Percentiles rank a stretch among this genome's conserved stretches.
Conservation (phyloP, 2,888 invertebrate genomes). For the Oscheius sp. region DNA sequence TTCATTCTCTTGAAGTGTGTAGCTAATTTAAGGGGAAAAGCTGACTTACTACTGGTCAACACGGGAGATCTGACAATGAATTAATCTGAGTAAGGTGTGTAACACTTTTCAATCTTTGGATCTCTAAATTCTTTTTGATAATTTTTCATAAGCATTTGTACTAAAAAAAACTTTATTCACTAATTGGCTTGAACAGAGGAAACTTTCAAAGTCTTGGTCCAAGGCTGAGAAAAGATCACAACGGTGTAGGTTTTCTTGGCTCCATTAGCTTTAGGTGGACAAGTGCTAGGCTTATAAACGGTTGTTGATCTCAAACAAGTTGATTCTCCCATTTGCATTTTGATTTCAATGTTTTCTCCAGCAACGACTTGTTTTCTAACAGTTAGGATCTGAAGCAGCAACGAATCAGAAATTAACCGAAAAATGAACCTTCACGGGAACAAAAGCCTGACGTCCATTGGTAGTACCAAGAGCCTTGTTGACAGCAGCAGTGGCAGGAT, state of each 20-base stretch:
- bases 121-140: too few species aligned
- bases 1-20: too few species aligned
- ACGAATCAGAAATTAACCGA: background rate
- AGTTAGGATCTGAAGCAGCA: slow-evolving; percentile 41
- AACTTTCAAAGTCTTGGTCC: slow-evolving; percentile 14
- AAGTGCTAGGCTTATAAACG: background rate
- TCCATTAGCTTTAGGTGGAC: background rate
- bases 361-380: slow-evolving; percentile 56
- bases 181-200: background rate
- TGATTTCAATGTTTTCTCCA: slow-evolving; percentile 44
- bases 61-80: too few species aligned
- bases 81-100: too few species aligned
- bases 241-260: background rate
- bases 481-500: background rate
- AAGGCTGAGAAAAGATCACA: background rate
- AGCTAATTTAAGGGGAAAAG: too few species aligned
- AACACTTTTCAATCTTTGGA: too few species aligned
- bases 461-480: background rate
- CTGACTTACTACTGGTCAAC: too few species aligned
- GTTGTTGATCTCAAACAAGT: slow-evolving; percentile 41
- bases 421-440: background rate
- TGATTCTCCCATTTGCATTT: slow-evolving; percentile 51
- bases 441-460: background rate
- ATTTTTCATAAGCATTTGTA: too few species aligned
- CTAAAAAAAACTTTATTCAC: background rate